Percentiles rank a stretch among this genome's conserved stretches.
phyloP scores from a whole-genome alignment of 2,888 invertebrate genomes.

The Napeogenes inachia region DNA sequence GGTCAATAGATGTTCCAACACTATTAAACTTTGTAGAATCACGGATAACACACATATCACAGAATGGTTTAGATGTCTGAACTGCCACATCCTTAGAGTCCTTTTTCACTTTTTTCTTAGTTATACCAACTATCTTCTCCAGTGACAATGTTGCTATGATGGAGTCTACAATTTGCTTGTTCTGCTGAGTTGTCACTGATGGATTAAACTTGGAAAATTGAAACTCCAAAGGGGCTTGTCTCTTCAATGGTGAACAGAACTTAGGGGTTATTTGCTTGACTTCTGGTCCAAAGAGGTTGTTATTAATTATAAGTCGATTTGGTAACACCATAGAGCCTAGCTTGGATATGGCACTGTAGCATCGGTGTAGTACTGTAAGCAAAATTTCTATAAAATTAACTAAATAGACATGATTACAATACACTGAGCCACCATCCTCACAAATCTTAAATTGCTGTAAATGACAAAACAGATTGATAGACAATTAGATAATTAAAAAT shows the following conservation, averaged over 20 bases:
- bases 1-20: slow-evolving; percentile 46
- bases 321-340: slow-evolving; percentile 54
- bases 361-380: slow-evolving; percentile 66
- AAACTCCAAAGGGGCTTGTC: slow-evolving; percentile 55
- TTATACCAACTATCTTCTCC: slow-evolving; percentile 49
- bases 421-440: not conserved
- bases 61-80: slow-evolving; percentile 59
- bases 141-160: slow-evolving; percentile 56
- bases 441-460: not conserved
- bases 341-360: slow-evolving; percentile 53
- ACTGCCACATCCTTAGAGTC: slow-evolving; percentile 59
- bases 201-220: slow-evolving; percentile 51
- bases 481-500: no score
- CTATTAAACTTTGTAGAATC: slow-evolving; percentile 46
- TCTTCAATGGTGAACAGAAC: slow-evolving; percentile 67
- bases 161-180: slow-evolving; percentile 62
- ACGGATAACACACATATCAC: slow-evolving; percentile 65
- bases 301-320: slow-evolving; percentile 54
- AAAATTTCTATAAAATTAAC: slow-evolving; percentile 21
- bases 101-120: slow-evolving; percentile 50
- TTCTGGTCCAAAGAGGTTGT: slow-evolving; percentile 42
- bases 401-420: not conserved
- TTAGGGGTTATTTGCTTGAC: slow-evolving; percentile 48
- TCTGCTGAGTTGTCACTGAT: slow-evolving; percentile 45
- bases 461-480: not conserved